phyloP scores from a whole-genome alignment of 2,113 vertebrate species.

The Zingel zingel region DNA sequence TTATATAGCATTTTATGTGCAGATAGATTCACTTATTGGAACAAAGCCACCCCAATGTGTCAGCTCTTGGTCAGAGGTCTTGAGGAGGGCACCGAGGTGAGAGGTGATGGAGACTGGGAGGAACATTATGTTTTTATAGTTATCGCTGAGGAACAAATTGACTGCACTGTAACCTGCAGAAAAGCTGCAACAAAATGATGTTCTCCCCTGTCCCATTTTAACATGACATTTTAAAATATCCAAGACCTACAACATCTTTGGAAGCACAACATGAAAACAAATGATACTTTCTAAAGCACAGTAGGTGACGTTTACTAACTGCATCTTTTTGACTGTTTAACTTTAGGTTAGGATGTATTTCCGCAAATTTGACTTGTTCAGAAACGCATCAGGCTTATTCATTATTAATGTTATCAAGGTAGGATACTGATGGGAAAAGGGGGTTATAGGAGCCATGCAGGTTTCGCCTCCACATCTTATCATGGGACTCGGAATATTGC shows the following conservation, averaged over 20 bases:
- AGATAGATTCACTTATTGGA: conserved; percentile 40
- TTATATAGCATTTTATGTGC: conserved; percentile 32
- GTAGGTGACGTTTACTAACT: conserved; percentile 18
- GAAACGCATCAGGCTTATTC: conserved; percentile 1
- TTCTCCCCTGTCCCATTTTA: background rate
- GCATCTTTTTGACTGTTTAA: conserved; percentile 23
- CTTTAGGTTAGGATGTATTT: conserved; percentile 17
- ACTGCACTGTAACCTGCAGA: background rate
- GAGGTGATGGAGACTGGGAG: conserved; percentile 19
- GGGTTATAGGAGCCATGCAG: conserved; percentile 20
- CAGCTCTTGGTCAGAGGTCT: conserved; percentile 34
- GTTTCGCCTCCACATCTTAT: conserved; percentile 32
- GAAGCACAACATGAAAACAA: background rate
- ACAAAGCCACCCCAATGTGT: conserved; percentile 6
- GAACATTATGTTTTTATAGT: conserved; percentile 25
- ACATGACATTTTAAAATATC: background rate
- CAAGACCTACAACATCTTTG: background rate
- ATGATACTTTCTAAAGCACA: background rate
- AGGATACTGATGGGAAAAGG: background rate
- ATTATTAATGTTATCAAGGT: background rate
- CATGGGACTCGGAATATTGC: conserved; percentile 28
- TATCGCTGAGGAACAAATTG: background rate
- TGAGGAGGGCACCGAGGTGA: conserved; percentile 27
- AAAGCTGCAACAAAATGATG: background rate
- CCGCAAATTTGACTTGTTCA: background rate